phyloP scores from a whole-genome alignment of 2,113 vertebrate genomes.

The Sinosuthora webbiana region DNA sequence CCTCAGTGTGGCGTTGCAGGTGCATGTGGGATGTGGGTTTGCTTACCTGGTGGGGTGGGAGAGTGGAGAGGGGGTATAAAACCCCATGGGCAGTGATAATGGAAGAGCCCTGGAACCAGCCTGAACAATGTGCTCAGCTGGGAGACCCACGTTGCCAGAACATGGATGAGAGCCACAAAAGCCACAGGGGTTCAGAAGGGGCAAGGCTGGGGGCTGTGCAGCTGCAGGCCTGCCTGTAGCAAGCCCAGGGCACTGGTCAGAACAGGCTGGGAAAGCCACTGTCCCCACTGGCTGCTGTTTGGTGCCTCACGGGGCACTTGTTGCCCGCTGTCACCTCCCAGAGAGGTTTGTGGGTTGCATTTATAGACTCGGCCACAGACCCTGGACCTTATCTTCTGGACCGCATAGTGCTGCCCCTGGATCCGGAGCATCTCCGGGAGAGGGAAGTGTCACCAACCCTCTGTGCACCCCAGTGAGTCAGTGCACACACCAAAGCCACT shows the following conservation, averaged over 20 bases:
- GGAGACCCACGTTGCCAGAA: neutral
- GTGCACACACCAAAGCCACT: neutral
- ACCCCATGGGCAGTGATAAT: neutral
- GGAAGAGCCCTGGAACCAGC: neutral
- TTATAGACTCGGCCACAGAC: slow-evolving; percentile 8
- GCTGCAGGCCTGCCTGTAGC: neutral
- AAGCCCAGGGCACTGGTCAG: neutral
- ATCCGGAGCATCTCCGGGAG: neutral
- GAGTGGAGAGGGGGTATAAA: neutral
- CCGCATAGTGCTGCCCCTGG: neutral
- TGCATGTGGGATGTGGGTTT: neutral
- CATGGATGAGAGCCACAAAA: slow-evolving; percentile 25
- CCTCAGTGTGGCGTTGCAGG: neutral
- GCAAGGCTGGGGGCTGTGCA: neutral
- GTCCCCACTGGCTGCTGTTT: neutral
- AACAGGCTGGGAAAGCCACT: slow-evolving; percentile 29
- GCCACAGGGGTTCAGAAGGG: neutral
- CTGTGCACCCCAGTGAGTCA: neutral
- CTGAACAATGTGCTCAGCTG: neutral
- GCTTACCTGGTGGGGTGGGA: neutral
- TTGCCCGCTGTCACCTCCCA: neutral
- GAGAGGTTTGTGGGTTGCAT: slow-evolving; percentile 48
- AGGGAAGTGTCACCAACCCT: neutral
- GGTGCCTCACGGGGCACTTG: neutral
- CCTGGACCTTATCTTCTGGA: neutral